Evolutionary conservation across 2,797 vertebrate species (phyloP), one percentile per base, ranked within the genome.

Genomic region (Schizothorax lantsangensis): DNA sequence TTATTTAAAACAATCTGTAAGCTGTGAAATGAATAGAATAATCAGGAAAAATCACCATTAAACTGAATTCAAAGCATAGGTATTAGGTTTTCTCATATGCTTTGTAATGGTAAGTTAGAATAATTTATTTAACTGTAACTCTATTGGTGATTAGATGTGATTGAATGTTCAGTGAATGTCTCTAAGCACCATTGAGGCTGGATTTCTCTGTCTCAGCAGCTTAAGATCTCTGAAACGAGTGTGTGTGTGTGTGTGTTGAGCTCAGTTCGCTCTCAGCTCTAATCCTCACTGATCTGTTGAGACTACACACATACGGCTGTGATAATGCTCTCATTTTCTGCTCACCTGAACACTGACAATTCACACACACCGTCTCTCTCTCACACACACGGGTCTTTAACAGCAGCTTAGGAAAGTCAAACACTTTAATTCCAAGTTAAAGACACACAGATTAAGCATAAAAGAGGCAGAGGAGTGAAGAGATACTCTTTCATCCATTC

Each of bases 281-380:
- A 94, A 95, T 95, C 94, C 94, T 0, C 86, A 83, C 90, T 94
- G 94, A 95, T 95, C 95, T 93, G 92, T 88, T 91, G 92, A 94
- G 86, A 69, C 93, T 93, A 94, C 93, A 94, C 95, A 92, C 94
- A 94, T 93, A 94, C 91, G 92, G 87, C 92, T 92, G 88, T 92
- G 91, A 95, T 95, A 95, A 95, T 94, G 91, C 94, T 87, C 92
- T 94, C 87, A 93, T 95, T 95, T 95, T 95, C 93, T 94, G 95
- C 93, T 95, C 92, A 96, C 94, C 94, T 95, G 95, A 95, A 87
- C 94, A 91, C 93, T 95, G 90, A 91, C 80, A 83, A 57, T 82
- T 87, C 87, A 88, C 92, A 88, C 92, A 84, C 38, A 77, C 91
- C 89, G 89, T 91, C 91, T 92, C 90, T 79, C 92, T 81, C 84